Conservation (phyloP, 2,888 invertebrate species). For the Chesias legatella region DNA sequence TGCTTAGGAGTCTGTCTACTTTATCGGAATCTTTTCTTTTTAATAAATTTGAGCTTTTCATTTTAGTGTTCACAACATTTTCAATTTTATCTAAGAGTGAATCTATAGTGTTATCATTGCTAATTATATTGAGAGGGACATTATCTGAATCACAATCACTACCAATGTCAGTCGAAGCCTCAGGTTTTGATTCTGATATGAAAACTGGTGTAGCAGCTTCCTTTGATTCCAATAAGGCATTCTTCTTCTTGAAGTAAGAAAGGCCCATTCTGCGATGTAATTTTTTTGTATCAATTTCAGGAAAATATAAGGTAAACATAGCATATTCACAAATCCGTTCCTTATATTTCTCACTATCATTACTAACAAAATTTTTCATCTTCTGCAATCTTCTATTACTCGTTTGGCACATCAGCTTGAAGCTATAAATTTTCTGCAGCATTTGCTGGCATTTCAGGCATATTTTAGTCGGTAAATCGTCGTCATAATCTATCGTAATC, state of each 20-base stretch:
- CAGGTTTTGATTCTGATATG: too few species aligned
- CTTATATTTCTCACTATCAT: conserved; percentile 18
- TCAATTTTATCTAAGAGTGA: conserved; percentile 21
- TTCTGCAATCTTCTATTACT: conserved; percentile 43
- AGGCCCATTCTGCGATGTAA: too few species aligned
- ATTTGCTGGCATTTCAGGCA: conserved; percentile 53
- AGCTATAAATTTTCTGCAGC: conserved; percentile 55
- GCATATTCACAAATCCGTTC: conserved; percentile 45
- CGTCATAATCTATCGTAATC: conserved; percentile 44
- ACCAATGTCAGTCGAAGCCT: background rate
- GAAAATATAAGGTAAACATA: conserved; percentile 44
- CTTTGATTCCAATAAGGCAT: too few species aligned
- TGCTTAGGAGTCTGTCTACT: conserved; percentile 9
- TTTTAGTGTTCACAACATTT: conserved; percentile 8
- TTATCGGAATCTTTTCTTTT: background rate
- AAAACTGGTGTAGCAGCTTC: too few species aligned
- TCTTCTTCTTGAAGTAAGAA: too few species aligned
- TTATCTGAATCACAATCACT: conserved; percentile 10
- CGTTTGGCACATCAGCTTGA: conserved; percentile 58
- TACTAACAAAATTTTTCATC: conserved; percentile 24
- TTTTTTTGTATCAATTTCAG: conserved; percentile 6
- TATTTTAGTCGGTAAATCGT: conserved; percentile 52
- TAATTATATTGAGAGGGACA: conserved; percentile 3
- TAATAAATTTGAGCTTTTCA: background rate
- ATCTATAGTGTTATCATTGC: conserved; percentile 8